Evolutionary conservation across 1,140 invertebrate genomes (phyloP), one percentile per base, ranked within the genome.

Genomic region (Cydia fagiglandana): DNA sequence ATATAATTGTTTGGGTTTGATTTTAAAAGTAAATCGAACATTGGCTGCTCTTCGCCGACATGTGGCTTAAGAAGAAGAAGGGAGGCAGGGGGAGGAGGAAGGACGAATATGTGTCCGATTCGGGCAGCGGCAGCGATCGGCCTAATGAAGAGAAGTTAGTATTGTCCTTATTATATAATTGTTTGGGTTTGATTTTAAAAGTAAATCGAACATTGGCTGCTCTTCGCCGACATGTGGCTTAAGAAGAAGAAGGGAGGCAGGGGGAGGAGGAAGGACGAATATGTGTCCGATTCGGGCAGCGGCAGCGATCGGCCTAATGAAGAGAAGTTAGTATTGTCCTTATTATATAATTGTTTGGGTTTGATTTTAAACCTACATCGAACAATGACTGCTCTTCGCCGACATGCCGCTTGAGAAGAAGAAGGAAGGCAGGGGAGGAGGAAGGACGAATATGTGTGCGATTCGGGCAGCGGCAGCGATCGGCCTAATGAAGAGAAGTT

Each of bases 171-270:
- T 38, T 38, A 38, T 38, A 7, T 6, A 38, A 7, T 38, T 7
- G 4, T 38, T 38, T 7, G 34, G 5, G 34, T 38, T 38, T 38
- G 34, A 38, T 38, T 1, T 38, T 38, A 30, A 30, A 30, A 1
- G 30, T 30, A 30, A 1, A 30, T 30, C 30, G 97, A 98, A 80
- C 0, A 38, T 0, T 0, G 34, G 0, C 87, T 98, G 4, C 89
- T 98, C 7, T 98, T 98, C 80, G 95, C 94, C 0, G 97, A 98
- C 70, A 95, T 97, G 95, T n/a, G n/a, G n/a, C n/a, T n/a, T n/a
- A n/a, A 95, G 94, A 80, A 95, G 91, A 79, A 28, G 5, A 75
- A 75, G 13, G 95, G 94, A 5, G 94, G 92, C 2, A 88, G 92
- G 70, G 94, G 93, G n/a, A 81, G 93, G 2, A 88, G 94, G 30